Evolutionary conservation across 2,888 invertebrate species (phyloP).

Genomic region (Drosophila mimica): DNA sequence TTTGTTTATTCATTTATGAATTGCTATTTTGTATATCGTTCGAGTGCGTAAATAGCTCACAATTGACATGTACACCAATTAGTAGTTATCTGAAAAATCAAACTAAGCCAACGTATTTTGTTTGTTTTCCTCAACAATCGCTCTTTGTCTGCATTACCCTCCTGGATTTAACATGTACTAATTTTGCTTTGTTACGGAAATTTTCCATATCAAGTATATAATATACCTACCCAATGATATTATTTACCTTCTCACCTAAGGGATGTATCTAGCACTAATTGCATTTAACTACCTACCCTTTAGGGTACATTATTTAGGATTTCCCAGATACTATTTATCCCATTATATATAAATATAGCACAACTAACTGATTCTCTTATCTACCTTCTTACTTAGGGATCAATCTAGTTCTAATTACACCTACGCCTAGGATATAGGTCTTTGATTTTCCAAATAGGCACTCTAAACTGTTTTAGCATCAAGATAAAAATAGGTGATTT

Average conservation of each 20-base stretch:
- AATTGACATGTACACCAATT: constrained; percentile 16
- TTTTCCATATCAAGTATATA: not conserved
- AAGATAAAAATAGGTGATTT: not conserved
- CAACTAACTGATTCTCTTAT: too few species aligned
- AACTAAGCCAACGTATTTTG: not conserved
- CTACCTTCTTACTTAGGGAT: too few species aligned
- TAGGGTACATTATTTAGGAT: not conserved
- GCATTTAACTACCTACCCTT: not conserved
- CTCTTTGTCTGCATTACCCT: not conserved
- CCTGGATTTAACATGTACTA: not conserved
- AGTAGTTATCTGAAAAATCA: not conserved
- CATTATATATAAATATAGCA: too few species aligned
- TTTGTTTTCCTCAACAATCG: too few species aligned
- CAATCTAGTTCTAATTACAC: too few species aligned
- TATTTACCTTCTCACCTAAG: not conserved
- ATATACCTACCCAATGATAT: not conserved
- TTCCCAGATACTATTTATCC: not conserved
- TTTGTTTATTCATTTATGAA: constrained; percentile 57
- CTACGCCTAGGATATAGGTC: too few species aligned
- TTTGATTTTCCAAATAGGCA: too few species aligned
- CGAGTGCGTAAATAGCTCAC: constrained; percentile 30
- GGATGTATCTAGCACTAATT: not conserved
- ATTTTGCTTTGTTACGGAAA: not conserved
- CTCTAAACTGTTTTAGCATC: not conserved
- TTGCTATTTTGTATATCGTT: constrained; percentile 28